These are phyloP conservation scores for Passerina amoena DNA, from an alignment of 2,113 vertebrate species.

Conservation along the genomic window DNA sequence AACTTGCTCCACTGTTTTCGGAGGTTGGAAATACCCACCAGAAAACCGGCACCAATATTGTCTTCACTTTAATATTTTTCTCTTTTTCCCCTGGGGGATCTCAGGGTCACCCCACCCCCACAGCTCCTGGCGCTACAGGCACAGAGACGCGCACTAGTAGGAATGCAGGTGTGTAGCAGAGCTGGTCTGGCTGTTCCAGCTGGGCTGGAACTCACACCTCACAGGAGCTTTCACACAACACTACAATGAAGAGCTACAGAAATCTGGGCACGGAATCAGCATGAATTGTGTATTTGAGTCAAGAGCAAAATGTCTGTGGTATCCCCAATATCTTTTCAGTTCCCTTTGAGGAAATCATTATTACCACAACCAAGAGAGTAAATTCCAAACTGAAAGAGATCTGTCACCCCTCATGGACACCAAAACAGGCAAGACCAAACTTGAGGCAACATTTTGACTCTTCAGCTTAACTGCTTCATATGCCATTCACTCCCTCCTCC, in stretches of 20 bases:
- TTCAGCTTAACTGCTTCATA: background rate
- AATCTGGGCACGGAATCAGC: background rate
- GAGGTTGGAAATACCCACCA: background rate
- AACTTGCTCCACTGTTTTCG: background rate
- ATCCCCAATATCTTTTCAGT: background rate
- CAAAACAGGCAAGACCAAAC: background rate
- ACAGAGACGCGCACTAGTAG: accelerated
- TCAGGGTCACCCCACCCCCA: background rate
- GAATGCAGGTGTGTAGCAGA: background rate
- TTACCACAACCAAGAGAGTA: background rate
- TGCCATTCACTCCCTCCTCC: background rate
- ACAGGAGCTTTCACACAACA: background rate
- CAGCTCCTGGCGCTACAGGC: accelerated
- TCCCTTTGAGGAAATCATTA: background rate
- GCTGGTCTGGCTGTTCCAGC: background rate
- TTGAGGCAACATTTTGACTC: background rate
- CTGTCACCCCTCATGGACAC: background rate
- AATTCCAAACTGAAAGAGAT: background rate
- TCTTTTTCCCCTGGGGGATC: background rate
- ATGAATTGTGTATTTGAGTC: background rate
- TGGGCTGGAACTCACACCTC: background rate
- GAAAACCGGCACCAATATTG: background rate
- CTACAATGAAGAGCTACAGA: background rate
- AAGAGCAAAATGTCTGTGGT: background rate
- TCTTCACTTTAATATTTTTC: background rate